Conservation (phyloP, 1,140 invertebrate species). For the Myzus persicae region DNA sequence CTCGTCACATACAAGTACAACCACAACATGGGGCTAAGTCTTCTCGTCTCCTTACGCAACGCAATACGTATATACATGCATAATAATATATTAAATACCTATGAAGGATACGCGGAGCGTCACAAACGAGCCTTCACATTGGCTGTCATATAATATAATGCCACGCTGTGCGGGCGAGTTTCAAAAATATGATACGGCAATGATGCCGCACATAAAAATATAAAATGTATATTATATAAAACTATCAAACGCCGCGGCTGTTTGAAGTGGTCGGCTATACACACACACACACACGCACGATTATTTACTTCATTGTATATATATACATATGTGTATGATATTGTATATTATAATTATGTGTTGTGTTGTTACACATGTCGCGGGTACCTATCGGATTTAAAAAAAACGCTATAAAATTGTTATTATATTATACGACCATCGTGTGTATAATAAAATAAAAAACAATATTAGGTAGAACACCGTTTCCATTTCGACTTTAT, state of each 20-base stretch:
- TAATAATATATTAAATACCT: not conserved
- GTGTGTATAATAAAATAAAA: not conserved
- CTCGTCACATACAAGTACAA: not conserved
- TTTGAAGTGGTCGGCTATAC: conserved; percentile 3
- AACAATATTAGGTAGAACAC: not conserved
- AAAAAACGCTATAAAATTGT: not conserved
- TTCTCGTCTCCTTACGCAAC: not conserved
- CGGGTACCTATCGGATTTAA: not conserved
- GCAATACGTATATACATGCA: not conserved
- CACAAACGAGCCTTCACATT: conserved; percentile 30
- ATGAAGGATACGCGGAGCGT: not conserved
- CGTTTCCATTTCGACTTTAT: not conserved
- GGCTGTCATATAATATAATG: not conserved
- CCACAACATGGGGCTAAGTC: not conserved
- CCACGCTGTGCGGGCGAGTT: conserved; percentile 17
- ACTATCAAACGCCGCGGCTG: not conserved
- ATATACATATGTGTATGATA: not conserved
- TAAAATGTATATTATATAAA: not conserved
- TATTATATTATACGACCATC: not conserved
- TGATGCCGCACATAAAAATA: not conserved
- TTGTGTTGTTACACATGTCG: not conserved
- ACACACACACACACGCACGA: not conserved
- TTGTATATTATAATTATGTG: not conserved
- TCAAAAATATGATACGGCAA: conserved; percentile 9
- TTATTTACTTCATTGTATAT: not conserved